Percentiles rank a stretch among this genome's conserved stretches.
These are phyloP conservation scores for Cotesia vestalis DNA, from an alignment of 1,140 invertebrate genomes.

Conservation along the genomic window DNA sequence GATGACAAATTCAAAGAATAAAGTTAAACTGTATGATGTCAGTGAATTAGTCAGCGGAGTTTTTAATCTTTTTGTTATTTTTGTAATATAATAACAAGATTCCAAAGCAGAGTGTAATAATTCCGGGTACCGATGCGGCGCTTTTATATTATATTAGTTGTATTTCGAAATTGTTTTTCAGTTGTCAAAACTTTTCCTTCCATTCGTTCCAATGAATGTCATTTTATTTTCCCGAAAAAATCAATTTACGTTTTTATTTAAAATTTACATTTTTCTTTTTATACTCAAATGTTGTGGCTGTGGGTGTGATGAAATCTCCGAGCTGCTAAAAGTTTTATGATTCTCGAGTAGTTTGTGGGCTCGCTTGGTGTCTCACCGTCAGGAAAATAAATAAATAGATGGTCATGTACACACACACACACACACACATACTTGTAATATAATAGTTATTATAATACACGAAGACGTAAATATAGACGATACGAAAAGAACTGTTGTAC, in stretches of 20 bases:
- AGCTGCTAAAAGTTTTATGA: constrained; percentile 31
- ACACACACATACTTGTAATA: too few relatives aligned
- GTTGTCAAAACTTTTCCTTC: background rate
- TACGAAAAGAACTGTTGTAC: background rate
- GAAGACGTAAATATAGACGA: background rate
- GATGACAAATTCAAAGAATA: too few relatives aligned
- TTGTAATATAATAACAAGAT: too few relatives aligned
- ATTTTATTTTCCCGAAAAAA: background rate
- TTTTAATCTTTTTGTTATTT: too few relatives aligned
- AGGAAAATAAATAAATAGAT: constrained; percentile 10
- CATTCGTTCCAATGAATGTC: too few relatives aligned
- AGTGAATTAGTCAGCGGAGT: too few relatives aligned
- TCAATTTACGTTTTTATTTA: constrained; percentile 12
- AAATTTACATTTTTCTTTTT: constrained; percentile 11
- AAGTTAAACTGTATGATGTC: too few relatives aligned
- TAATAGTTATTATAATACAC: too few relatives aligned
- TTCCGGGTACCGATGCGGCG: too few relatives aligned
- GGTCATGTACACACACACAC: background rate
- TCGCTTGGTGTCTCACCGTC: constrained; percentile 15
- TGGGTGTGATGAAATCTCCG: constrained; percentile 14
- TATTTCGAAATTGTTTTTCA: background rate
- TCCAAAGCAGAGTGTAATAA: too few relatives aligned
- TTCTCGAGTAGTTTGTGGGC: background rate
- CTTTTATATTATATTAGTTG: too few relatives aligned
- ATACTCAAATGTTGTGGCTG: background rate